Base-by-base conservation (phyloP, 2,113 vertebrate genomes). In the Potamarius usumacintae region DNA sequence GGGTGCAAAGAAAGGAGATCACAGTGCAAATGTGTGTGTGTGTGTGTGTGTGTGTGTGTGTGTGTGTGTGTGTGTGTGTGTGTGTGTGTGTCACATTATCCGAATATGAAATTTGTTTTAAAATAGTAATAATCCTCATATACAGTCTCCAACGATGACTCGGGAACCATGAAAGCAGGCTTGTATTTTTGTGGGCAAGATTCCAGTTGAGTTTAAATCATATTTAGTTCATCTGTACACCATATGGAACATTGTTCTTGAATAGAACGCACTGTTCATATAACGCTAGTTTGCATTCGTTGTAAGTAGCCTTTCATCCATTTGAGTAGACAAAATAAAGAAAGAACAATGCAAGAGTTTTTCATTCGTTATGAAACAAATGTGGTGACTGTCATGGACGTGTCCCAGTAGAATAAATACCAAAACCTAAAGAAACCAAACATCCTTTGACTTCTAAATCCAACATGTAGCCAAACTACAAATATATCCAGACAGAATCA, bases 141-240 rank as follows among this genome's bases (percentile, higher is more conserved):
- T 57, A 14, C 25, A 55, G 52, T 82, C 15, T 7, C 20, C 22
- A 82, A 82, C 15, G 30, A 48, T 62, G 57, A 80, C 53, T n/a
- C n/a, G 1, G 17, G 7, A 78, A 7, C 50, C 52, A 78, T 78
- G 4, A 80, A 20, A 69, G 27, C 48, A 53, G n/a, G n/a, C 48
- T 69, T 52, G 22, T 71, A 20, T 71, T 84, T 30, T 71, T 30
- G n/a, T 71, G 50, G 65, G 82, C 50, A 34, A 34, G 5, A 30
- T 84, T 69, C 48, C 48, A 53, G 11, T 65, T 50, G 15, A n/a
- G 34, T 15, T 82, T 63, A 82, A 82, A 50, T 53, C n/a, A 55
- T 71, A 78, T 78, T 77, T 78, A 74, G 15, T 77, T 63, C 63
- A 52, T 85, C 84, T 85, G 57, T 62, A 63, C 42, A 63, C 84